Percentiles rank a stretch among this genome's conserved stretches.
These are phyloP conservation scores for Naja naja DNA, from an alignment of 2,113 vertebrate species.

Conservation along the genomic window DNA sequence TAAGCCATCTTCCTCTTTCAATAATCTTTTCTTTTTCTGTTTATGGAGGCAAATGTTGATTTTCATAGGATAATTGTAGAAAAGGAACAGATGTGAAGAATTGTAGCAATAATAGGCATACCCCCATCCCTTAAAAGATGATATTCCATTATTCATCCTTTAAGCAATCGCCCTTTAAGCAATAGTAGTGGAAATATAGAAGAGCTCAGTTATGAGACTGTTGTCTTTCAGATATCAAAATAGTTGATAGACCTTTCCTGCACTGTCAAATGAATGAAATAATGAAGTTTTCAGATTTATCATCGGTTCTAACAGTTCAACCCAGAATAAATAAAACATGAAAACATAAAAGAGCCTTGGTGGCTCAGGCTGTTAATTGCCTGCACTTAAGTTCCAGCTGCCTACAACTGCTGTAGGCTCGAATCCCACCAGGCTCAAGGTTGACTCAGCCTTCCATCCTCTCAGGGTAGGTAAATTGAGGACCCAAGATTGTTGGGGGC, in stretches of 20 bases:
- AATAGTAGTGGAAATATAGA: neutral
- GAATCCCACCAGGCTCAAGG: no score
- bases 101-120: neutral
- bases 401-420: no score
- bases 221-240: neutral
- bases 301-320: neutral
- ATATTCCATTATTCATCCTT: neutral
- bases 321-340: neutral
- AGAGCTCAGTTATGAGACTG: neutral
- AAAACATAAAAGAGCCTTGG: no score
- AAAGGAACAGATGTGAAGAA: conserved; percentile 23
- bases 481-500: no score
- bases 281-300: neutral
- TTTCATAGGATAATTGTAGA: conserved; percentile 47
- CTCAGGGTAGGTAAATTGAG: no score
- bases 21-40: conserved; percentile 24
- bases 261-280: neutral
- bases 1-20: conserved; percentile 39
- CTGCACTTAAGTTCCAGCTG: no score
- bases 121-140: neutral
- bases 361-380: no score
- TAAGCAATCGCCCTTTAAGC: neutral
- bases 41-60: conserved; percentile 34
- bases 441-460: no score
- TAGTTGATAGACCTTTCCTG: neutral